Evolutionary conservation across 2,888 invertebrate genomes (phyloP).

Genomic region (Platycheirus albimanus): DNA sequence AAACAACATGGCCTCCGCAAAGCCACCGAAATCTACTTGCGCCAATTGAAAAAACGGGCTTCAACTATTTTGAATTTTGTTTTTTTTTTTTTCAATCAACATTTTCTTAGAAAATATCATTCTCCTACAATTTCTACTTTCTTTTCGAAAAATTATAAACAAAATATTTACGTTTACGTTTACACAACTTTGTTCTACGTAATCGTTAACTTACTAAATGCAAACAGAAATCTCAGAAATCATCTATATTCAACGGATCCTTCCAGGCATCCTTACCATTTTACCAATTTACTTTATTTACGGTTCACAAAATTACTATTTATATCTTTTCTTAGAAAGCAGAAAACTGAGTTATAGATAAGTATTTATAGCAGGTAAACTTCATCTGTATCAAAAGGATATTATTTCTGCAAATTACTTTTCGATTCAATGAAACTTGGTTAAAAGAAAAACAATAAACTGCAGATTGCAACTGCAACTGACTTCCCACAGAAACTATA

Average conservation of each 20-base stretch:
- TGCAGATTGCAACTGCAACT: constrained; percentile 59
- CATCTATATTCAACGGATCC: neutral
- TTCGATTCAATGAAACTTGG: constrained; percentile 34
- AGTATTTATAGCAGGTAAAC: constrained; percentile 4
- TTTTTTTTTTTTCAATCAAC: too few species aligned
- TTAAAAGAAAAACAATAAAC: constrained; percentile 67
- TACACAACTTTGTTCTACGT: too few species aligned
- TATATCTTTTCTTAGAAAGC: neutral
- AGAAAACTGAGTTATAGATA: too few species aligned
- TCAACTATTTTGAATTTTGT: too few species aligned
- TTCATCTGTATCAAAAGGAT: constrained; percentile 38
- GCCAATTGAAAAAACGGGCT: too few species aligned
- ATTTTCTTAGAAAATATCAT: too few species aligned
- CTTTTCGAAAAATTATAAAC: too few species aligned
- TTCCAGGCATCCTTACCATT: neutral
- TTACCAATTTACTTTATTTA: constrained; percentile 6
- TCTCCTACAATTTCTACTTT: too few species aligned
- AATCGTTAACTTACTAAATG: neutral
- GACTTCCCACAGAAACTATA: constrained; percentile 53
- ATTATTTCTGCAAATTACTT: constrained; percentile 59
- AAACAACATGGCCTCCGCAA: too few species aligned
- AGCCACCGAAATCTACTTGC: too few species aligned
- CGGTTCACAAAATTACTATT: constrained; percentile 12
- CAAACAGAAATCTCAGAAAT: too few species aligned
- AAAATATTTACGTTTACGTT: too few species aligned